Base-by-base conservation (phyloP, 2,888 invertebrate species). In the Agrochola circellaris region DNA sequence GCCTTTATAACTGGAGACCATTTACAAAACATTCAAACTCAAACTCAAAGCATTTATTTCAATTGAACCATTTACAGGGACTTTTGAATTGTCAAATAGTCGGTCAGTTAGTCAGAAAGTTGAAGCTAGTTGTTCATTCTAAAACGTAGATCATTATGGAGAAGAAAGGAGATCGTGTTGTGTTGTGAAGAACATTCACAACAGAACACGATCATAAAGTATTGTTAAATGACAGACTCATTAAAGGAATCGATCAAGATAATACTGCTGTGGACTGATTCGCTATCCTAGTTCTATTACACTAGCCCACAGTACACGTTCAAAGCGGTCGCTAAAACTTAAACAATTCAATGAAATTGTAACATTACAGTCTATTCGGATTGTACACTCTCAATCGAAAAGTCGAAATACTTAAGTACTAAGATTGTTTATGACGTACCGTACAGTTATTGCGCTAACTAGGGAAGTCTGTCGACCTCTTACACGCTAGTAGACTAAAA, bases 301-400 rank as follows among this genome's bases (percentile, higher is more conserved):
- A 56, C 17, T 13, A 7, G 4, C 30, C 2, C 34, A 61, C 61
- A 60, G 61, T 8, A 45, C 68, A 65, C 75, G 65, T 78, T 62
- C 83, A 77, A 87, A 86, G 75, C 81, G 66, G 73, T 67, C 88
- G 87, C 88, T 84, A 85, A 90, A 89, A 90, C 87, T 88, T 89
- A 90, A 90, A 88, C 87, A 91, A 90, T 90, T 87, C 84, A 93
- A 93, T 92, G 91, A 93, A 93, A 92, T 93, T 84, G 88, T 90
- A 93, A 94, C 92, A 91, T 94, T 95, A 96, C 95, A 96, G 95
- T 96, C 96, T 96, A 96, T 95, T 93, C 92, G 93, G 95, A 95
- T 95, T 96, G 96, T 96, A 96, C 95, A 96, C 92, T 93, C 92
- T 93, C 92, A 94, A 93, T 94, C 93, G 92, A 94, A 95, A 95